Base-by-base conservation (phyloP, 2,888 invertebrate species). In the Lymantria monacha region DNA sequence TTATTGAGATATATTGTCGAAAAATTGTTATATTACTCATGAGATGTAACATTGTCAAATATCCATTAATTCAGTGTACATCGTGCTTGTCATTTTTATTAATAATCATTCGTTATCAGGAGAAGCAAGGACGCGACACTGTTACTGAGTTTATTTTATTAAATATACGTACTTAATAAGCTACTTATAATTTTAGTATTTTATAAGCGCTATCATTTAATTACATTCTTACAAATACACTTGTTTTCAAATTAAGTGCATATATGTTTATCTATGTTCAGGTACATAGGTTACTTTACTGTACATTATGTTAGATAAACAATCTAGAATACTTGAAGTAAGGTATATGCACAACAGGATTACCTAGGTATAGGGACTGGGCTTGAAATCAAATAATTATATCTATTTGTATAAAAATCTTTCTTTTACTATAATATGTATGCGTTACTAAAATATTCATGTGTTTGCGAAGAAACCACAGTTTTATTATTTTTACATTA, bases 41-140 rank as follows among this genome's bases (percentile, higher is more conserved):
- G 53, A 63, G 54, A 61, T 59, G 55, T 58, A 63, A 61, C 66
- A 56, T 66, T 63, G 69, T 66, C 62, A 70, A 67, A 67, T 64
- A 66, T 56, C 54, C 59, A 68, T 64, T 63, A 66, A 62, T 62
- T 65, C 58, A 53, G 51, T 62, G 49, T 58, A 59, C 54, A 57
- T 58, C 53, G 64, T 50, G 62, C 59, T 71, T 71, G 71, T 75
- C 69, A 73, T 75, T 77, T 79, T 78, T 79, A 81, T 78, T 76
- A 81, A 83, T 80, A 81, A 76, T 74, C 66, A 66, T 70, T 72
- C 69, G 76, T 83, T 84, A 84, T 85, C 84, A 73, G 63, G 61
- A 61, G 72, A 74, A 70, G 70, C 85, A 83, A 85, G 85, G 84
- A 84, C 84, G 76, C 72, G 73, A 71, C 75, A 72, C 69, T 74